These are phyloP conservation scores for Pristiophorus japonicus DNA, from an alignment of 2,113 vertebrate species.

Conservation along the genomic window DNA sequence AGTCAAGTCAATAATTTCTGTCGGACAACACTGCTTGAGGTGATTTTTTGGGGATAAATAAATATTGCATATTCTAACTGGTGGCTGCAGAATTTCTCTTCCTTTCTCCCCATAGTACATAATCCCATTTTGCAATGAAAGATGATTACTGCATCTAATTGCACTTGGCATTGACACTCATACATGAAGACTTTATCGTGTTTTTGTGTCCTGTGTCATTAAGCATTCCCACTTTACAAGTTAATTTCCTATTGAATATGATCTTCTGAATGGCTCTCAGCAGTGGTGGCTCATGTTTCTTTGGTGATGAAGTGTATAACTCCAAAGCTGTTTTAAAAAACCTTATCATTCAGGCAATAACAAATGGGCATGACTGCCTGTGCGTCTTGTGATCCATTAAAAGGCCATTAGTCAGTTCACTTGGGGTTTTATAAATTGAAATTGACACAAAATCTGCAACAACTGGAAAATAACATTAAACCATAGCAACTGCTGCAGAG, in stretches of 20 bases:
- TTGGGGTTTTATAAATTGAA: conserved; percentile 26
- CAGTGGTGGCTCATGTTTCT: not conserved
- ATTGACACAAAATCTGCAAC: conserved; percentile 6
- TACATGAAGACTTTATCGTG: not conserved
- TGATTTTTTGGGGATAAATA: not conserved
- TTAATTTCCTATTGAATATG: conserved; percentile 21
- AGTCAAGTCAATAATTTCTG: not conserved
- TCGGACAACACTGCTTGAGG: not conserved
- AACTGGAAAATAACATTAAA: conserved; percentile 12
- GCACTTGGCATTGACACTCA: not conserved
- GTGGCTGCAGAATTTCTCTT: not conserved
- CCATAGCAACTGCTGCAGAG: not conserved
- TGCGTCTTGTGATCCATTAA: conserved; percentile 25
- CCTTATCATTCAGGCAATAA: conserved; percentile 24
- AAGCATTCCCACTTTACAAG: not conserved
- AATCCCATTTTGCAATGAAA: conserved; percentile 23
- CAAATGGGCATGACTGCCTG: conserved; percentile 6
- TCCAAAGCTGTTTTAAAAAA: conserved; percentile 2
- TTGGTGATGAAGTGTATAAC: not conserved
- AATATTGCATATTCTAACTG: not conserved
- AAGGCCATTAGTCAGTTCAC: conserved; percentile 30
- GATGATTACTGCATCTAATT: conserved; percentile 7
- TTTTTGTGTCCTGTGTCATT: not conserved
- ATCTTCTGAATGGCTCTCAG: not conserved
- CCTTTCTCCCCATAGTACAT: not conserved